phyloP scores from a whole-genome alignment of 2,888 invertebrate species.

The Calephelis perditalis region DNA sequence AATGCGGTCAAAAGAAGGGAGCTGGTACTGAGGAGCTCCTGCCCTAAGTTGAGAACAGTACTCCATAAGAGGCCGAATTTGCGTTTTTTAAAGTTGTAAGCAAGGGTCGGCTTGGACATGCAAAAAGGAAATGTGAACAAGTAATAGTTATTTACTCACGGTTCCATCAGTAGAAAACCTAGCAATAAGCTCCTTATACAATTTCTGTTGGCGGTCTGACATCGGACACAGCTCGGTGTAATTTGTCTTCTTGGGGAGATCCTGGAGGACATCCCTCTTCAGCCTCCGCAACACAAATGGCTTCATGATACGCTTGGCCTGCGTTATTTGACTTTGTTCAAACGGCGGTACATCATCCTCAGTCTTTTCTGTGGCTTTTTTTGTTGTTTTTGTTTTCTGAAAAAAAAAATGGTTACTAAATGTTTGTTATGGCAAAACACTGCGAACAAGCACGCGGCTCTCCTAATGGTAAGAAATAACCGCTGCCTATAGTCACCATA shows the following conservation, averaged over 20 bases:
- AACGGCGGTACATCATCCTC: constrained; percentile 85
- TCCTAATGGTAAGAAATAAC: too few relatives aligned
- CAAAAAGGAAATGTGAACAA: too few relatives aligned
- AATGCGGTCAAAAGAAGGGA: too few relatives aligned
- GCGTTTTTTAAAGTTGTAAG: too few relatives aligned
- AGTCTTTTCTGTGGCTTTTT: constrained; percentile 51
- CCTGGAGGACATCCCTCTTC: constrained; percentile 90
- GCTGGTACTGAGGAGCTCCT: too few relatives aligned
- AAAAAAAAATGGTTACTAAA: not conserved
- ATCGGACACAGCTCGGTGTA: constrained; percentile 80
- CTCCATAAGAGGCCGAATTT: too few relatives aligned
- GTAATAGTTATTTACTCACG: constrained; percentile 44
- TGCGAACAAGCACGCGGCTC: too few relatives aligned
- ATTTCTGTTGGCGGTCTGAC: constrained; percentile 83
- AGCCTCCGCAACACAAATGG: constrained; percentile 94
- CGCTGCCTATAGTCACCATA: too few relatives aligned
- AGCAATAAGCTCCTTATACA: constrained; percentile 86
- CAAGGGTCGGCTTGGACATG: too few relatives aligned
- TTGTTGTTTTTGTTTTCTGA: constrained; percentile 77
- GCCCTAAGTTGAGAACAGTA: too few relatives aligned
- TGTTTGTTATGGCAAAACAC: not conserved
- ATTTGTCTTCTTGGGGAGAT: constrained; percentile 91
- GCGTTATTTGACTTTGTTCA: constrained; percentile 92
- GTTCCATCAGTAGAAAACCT: constrained; percentile 81
- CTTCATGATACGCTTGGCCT: constrained; percentile 97